phyloP scores from a whole-genome alignment of 2,113 vertebrate genomes.

The Machaerirhynchus nigripectus region DNA sequence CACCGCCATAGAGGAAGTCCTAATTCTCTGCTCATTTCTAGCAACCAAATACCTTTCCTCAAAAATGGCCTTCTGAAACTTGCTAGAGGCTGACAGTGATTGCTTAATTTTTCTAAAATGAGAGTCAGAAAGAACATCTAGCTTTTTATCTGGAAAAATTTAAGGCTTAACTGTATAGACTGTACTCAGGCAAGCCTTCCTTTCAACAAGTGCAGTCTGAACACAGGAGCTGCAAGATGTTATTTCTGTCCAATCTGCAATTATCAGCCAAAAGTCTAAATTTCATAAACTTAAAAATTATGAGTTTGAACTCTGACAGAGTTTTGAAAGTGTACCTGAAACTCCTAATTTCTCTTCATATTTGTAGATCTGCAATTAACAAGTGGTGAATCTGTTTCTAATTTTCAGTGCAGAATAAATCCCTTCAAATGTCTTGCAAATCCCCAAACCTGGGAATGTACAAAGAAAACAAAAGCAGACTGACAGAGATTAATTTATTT shows the following conservation, averaged over 20 bases:
- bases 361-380: not conserved
- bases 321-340: not conserved
- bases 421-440: not conserved
- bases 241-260: not conserved
- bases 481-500: not conserved
- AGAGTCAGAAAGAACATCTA: not conserved
- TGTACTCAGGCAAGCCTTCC: not conserved
- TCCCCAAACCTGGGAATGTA: not conserved
- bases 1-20: not conserved
- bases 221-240: not conserved
- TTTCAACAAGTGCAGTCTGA: not conserved
- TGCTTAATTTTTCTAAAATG: not conserved
- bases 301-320: not conserved
- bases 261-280: not conserved
- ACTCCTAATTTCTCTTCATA: not conserved
- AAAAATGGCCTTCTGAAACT: not conserved
- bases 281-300: not conserved
- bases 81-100: not conserved
- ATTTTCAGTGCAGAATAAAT: not conserved
- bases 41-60: not conserved
- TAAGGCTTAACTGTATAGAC: not conserved
- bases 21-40: not conserved
- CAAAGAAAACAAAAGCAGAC: not conserved
- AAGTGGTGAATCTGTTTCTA: not conserved
- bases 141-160: not conserved